These are phyloP conservation scores for Kryphioiulus occultus DNA, from an alignment of 2,888 invertebrate genomes.

Conservation along the genomic window DNA sequence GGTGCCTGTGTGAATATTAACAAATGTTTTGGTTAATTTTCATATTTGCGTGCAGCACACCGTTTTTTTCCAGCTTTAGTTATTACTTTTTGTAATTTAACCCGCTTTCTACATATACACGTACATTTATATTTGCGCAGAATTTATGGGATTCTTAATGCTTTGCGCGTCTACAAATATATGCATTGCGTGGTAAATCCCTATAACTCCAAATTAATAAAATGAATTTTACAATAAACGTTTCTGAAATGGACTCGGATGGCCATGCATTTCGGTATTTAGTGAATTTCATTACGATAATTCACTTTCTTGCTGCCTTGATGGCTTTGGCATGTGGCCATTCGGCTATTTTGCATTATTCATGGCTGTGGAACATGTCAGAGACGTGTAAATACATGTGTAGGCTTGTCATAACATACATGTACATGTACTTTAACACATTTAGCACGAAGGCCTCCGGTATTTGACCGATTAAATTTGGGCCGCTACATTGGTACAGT, in stretches of 20 bases:
- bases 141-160: constrained; percentile 20
- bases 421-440: no score
- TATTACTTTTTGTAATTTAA: constrained; percentile 21
- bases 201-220: neutral
- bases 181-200: constrained; percentile 1
- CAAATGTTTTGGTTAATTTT: constrained; percentile 14
- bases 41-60: neutral
- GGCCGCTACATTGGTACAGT: no score
- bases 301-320: neutral
- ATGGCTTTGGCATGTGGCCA: neutral
- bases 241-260: neutral
- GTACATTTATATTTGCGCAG: no score
- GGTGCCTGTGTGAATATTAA: neutral
- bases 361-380: neutral
- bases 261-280: neutral
- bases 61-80: neutral
- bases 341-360: neutral
- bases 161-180: neutral
- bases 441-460: no score
- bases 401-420: no score
- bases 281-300: neutral
- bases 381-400: neutral
- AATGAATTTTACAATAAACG: neutral
- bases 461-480: neutral
- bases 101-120: neutral